Conservation (phyloP, 2,888 invertebrate species). For the Thecophora atra region DNA sequence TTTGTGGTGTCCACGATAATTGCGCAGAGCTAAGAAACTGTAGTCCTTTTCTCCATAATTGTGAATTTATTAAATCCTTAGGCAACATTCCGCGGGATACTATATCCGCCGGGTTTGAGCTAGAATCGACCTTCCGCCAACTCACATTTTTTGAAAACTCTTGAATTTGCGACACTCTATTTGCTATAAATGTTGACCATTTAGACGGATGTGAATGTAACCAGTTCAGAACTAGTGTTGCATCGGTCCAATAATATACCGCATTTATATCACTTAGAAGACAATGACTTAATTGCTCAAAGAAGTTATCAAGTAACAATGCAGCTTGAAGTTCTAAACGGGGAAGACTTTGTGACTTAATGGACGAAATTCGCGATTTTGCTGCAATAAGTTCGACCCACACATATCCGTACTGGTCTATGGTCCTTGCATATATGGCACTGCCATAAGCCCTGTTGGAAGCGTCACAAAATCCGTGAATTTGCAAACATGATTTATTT, state of each 20-base stretch:
- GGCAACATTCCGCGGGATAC: too few relatives aligned
- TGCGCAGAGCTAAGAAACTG: too few relatives aligned
- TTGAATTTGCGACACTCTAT: slow-evolving; percentile 40
- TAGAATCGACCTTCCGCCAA: slow-evolving; percentile 38
- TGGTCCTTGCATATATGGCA: slow-evolving; percentile 31
- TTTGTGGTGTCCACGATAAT: too few relatives aligned
- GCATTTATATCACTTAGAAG: not conserved
- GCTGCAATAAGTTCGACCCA: slow-evolving; percentile 32
- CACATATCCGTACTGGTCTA: slow-evolving; percentile 13
- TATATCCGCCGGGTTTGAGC: slow-evolving; percentile 40
- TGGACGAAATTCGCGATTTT: slow-evolving; percentile 35
- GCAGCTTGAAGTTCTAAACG: slow-evolving; percentile 40
- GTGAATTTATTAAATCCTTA: too few relatives aligned
- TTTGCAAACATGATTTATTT: slow-evolving; percentile 12
- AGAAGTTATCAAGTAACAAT: slow-evolving; percentile 35
- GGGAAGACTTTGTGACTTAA: slow-evolving; percentile 32
- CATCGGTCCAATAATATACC: slow-evolving; percentile 40
- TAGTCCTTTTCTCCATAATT: too few relatives aligned
- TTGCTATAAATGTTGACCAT: slow-evolving; percentile 40
- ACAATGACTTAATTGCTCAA: slow-evolving; percentile 24
- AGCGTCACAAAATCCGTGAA: slow-evolving; percentile 39
- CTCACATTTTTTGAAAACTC: slow-evolving; percentile 17
- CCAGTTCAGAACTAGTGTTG: slow-evolving; percentile 37
- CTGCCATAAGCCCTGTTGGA: slow-evolving; percentile 36
- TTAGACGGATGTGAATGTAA: slow-evolving; percentile 33